Evolutionary conservation across 2,113 vertebrate genomes (phyloP).

Genomic region (Labeo catla): DNA sequence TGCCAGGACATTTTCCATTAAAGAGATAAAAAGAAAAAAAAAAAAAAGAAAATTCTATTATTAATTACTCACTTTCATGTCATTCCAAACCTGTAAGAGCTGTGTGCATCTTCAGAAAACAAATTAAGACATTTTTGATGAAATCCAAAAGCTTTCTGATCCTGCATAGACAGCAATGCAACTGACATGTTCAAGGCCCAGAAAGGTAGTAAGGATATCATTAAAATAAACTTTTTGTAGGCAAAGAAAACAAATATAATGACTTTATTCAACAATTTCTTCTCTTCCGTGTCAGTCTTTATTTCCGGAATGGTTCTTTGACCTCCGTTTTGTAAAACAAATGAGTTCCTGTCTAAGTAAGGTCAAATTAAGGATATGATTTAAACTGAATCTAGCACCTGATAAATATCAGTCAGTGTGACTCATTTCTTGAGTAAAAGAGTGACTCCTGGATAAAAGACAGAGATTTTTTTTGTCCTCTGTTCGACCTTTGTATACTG

Average conservation of each 20-base stretch:
- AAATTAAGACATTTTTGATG: too few relatives aligned
- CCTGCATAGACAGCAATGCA: background rate
- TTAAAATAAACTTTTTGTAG: background rate
- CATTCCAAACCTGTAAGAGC: background rate
- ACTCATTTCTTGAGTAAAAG: slow-evolving; percentile 65
- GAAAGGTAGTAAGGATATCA: background rate
- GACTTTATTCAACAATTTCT: background rate
- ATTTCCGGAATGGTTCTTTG: too few relatives aligned
- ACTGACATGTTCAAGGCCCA: too few relatives aligned
- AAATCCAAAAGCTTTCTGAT: too few relatives aligned
- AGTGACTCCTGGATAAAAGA: slow-evolving; percentile 33
- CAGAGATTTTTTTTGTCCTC: background rate
- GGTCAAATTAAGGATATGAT: slow-evolving; percentile 18
- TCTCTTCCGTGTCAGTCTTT: background rate
- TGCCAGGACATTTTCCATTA: background rate
- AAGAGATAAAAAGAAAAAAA: too few relatives aligned
- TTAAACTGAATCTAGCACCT: background rate
- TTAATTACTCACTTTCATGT: background rate
- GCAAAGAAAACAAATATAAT: background rate
- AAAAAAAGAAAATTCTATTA: background rate
- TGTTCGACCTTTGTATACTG: slow-evolving; percentile 6
- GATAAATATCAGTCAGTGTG: slow-evolving; percentile 58
- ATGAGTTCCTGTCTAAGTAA: background rate
- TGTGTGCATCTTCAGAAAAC: background rate
- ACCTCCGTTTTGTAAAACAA: too few relatives aligned